Evolutionary conservation across 2,888 invertebrate genomes (phyloP).

Genomic region (Xestia rhomboidea): DNA sequence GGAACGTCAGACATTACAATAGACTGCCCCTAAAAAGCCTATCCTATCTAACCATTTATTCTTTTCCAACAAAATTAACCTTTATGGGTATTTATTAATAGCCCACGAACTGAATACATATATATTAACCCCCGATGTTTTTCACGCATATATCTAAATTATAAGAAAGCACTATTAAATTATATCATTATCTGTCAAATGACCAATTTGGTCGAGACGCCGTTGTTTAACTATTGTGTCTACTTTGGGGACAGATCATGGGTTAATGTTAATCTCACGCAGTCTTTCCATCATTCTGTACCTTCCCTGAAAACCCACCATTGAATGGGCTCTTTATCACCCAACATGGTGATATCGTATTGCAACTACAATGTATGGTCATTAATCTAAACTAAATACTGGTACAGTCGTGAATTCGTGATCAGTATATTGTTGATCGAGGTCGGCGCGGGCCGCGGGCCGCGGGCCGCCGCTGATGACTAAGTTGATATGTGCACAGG

Average conservation of each 20-base stretch:
- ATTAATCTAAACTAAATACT: slow-evolving; percentile 47
- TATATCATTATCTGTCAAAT: too few relatives aligned
- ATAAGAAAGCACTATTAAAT: background rate
- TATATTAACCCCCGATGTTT: background rate
- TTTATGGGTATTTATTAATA: background rate
- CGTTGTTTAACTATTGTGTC: too few relatives aligned
- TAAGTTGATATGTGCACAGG: slow-evolving; percentile 49
- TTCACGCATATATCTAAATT: background rate
- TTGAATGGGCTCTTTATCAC: background rate
- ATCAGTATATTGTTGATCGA: slow-evolving; percentile 39
- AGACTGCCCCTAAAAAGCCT: background rate
- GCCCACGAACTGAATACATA: background rate
- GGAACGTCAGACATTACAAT: background rate
- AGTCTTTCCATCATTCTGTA: background rate
- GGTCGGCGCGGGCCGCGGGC: slow-evolving; percentile 29
- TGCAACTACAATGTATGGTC: slow-evolving; percentile 9
- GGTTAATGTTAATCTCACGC: background rate
- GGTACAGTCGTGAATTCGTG: slow-evolving; percentile 30
- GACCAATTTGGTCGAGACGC: too few relatives aligned
- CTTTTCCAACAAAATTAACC: background rate
- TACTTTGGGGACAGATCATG: too few relatives aligned
- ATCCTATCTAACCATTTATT: background rate
- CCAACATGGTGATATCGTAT: background rate
- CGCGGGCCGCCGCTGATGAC: slow-evolving; percentile 35
- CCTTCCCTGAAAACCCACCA: background rate